phyloP scores from a whole-genome alignment of 2,888 invertebrate genomes.

The Linnaemya vulpina region DNA sequence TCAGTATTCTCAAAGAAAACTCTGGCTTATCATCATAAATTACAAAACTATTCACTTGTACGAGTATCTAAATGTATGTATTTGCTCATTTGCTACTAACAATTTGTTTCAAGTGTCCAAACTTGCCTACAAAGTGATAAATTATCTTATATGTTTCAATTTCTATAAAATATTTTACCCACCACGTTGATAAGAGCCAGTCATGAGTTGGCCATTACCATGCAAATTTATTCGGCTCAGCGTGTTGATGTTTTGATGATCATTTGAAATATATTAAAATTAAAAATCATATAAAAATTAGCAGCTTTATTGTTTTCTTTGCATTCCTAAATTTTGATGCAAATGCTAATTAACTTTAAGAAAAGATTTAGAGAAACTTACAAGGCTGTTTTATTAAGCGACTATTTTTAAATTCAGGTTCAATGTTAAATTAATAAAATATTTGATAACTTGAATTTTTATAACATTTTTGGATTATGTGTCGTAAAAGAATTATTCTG shows the following conservation, averaged over 20 bases:
- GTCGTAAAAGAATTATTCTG: not conserved
- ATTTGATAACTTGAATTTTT: conserved; percentile 8
- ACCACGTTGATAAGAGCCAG: conserved; percentile 15
- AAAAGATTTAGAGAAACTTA: conserved; percentile 38
- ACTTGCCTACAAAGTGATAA: conserved; percentile 50
- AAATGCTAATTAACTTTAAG: conserved; percentile 26
- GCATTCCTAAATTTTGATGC: conserved; percentile 45
- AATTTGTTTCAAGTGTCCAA: conserved; percentile 63
- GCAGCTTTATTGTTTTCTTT: not conserved
- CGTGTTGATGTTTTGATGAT: conserved; percentile 62
- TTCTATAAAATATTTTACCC: not conserved
- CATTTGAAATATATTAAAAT: conserved; percentile 19
- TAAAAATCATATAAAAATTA: not conserved
- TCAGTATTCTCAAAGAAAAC: conserved; percentile 2
- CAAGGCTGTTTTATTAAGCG: conserved; percentile 47
- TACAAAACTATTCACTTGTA: not conserved
- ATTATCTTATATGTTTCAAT: conserved; percentile 44
- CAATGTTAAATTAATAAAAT: conserved; percentile 56
- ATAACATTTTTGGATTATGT: not conserved
- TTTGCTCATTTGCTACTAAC: conserved; percentile 31
- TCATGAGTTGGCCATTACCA: conserved; percentile 40
- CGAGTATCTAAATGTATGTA: not conserved
- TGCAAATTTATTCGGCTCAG: conserved; percentile 61
- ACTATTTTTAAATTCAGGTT: conserved; percentile 52
- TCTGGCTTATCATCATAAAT: conserved; percentile 21